phyloP scores from a whole-genome alignment of 2,888 invertebrate genomes.

The Globia sparganii region DNA sequence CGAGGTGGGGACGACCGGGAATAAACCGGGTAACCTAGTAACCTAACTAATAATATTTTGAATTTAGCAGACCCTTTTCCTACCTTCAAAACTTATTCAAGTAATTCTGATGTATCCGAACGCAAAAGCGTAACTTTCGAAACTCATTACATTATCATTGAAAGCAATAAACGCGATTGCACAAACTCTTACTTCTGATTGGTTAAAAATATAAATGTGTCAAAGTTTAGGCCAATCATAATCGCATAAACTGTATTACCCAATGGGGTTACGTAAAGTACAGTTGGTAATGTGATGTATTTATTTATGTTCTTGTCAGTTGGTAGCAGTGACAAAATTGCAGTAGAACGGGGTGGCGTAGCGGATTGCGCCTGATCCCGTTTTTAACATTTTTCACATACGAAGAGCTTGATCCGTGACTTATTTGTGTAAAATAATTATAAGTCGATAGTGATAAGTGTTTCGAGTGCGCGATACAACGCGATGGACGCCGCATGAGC shows the following conservation, averaged over 20 bases:
- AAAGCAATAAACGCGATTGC: neutral
- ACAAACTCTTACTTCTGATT: constrained; percentile 28
- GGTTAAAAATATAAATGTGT: constrained; percentile 1
- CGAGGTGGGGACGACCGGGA: too few relatives aligned
- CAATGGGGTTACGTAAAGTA: constrained; percentile 49
- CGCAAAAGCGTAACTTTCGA: constrained; percentile 19
- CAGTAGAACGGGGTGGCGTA: constrained; percentile 74
- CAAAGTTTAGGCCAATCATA: constrained; percentile 44
- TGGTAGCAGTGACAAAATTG: constrained; percentile 78
- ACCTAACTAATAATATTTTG: neutral
- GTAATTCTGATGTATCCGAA: constrained; percentile 28
- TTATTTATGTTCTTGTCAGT: constrained; percentile 81
- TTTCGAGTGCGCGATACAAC: constrained; percentile 55
- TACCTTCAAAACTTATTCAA: constrained; percentile 1
- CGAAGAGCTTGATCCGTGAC: constrained; percentile 81
- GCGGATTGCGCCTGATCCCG: constrained; percentile 77
- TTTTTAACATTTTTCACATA: constrained; percentile 74
- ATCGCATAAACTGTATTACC: neutral
- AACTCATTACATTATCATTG: constrained; percentile 4
- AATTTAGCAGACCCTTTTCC: neutral
- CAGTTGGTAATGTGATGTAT: constrained; percentile 71
- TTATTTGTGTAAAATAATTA: constrained; percentile 78
- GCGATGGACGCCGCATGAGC: constrained; percentile 68
- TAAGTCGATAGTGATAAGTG: constrained; percentile 71
- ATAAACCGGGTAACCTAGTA: too few relatives aligned